Base-by-base conservation (phyloP, 53 echinoderm and acorn worm species). In the Holothuria leucospilota region DNA sequence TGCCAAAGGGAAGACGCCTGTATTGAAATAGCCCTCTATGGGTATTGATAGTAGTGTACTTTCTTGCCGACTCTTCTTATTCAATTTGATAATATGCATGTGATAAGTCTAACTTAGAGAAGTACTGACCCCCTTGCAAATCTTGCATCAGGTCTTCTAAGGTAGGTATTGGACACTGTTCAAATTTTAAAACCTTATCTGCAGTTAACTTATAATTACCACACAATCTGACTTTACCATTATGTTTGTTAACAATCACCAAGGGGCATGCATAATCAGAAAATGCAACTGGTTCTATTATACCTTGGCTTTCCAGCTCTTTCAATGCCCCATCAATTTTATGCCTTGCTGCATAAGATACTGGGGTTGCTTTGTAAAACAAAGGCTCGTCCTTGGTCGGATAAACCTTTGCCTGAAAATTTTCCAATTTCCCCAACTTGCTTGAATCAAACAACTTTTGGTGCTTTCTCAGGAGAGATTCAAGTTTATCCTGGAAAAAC, bases 141-240 rank as follows among this genome's bases (percentile, higher is more conserved):
- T 89, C 73, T 69, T 84, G 84, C 52, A 84, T 38, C 49, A 89
- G 24, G 29, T 84, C 89, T 12, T 89, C 89, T 21, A 89, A 56
- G n/a, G 42, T 60, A 73, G 60, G 84, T 72, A 23, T 82, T n/a
- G n/a, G n/a, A n/a, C n/a, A n/a, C n/a, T n/a, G n/a, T n/a, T n/a
- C n/a, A n/a, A n/a, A n/a, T n/a, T 38, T n/a, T 5, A 89, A 28
- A 12, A 92, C 86, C 20, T 81, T 78, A 42, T 92, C 89, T 41
- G 86, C 82, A 20, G 92, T 85, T 11, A 88, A 25, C 40, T 85
- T n/a, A 51, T 85, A 92, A 68, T 92, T 86, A 21, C 92, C 86
- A 67, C 88, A 92, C 8, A 85, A 61, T n/a, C 86, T n/a, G 13
- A 92, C 69, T 42, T 82, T 74, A 0, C 86, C 86, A 64, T 85